A percentile compares a stretch with the other conserved stretches of the same genome.
Evolutionary conservation across 1,140 invertebrate species (phyloP).

Genomic region (Elymnias hypermnestra): DNA sequence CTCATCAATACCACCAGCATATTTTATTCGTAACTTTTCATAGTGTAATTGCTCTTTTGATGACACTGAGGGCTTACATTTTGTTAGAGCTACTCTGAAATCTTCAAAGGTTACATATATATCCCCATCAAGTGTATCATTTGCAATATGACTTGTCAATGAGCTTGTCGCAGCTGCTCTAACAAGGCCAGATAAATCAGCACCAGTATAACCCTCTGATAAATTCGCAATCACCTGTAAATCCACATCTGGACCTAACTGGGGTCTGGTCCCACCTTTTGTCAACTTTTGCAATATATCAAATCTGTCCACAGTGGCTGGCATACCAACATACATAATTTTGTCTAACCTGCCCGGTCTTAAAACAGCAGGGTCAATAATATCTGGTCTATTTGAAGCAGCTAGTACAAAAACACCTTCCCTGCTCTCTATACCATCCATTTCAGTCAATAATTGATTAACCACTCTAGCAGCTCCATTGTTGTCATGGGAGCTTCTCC

Average conservation of each 20-base stretch:
- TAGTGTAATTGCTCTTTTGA: slow-evolving; percentile 81
- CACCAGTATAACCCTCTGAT: slow-evolving; percentile 91
- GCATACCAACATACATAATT: slow-evolving; percentile 95
- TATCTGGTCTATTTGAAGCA: slow-evolving; percentile 97
- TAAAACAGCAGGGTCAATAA: slow-evolving; percentile 96
- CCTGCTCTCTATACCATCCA: slow-evolving; percentile 96
- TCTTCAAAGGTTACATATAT: slow-evolving; percentile 71
- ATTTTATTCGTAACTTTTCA: slow-evolving; percentile 76
- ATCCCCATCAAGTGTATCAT: slow-evolving; percentile 51
- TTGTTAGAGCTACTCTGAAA: slow-evolving; percentile 80
- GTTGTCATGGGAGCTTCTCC: slow-evolving; percentile 85
- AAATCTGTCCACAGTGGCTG: slow-evolving; percentile 84
- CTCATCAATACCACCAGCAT: slow-evolving; percentile 67
- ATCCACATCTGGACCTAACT: slow-evolving; percentile 85
- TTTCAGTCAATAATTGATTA: slow-evolving; percentile 98
- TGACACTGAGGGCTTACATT: slow-evolving; percentile 88
- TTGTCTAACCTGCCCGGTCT: slow-evolving; percentile 96
- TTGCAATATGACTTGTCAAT: slow-evolving; percentile 77
- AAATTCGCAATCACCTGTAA: slow-evolving; percentile 82
- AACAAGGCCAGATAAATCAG: slow-evolving; percentile 88
- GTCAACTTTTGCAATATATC: slow-evolving; percentile 95
- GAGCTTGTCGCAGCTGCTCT: slow-evolving; percentile 88
- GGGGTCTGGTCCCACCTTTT: slow-evolving; percentile 89
- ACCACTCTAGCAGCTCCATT: slow-evolving; percentile 89
- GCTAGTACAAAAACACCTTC: slow-evolving; percentile 96